Percentiles rank a stretch among this genome's conserved stretches.
Evolutionary conservation across 2,797 vertebrate species (phyloP).

Genomic region (Dermochelys coriacea): DNA sequence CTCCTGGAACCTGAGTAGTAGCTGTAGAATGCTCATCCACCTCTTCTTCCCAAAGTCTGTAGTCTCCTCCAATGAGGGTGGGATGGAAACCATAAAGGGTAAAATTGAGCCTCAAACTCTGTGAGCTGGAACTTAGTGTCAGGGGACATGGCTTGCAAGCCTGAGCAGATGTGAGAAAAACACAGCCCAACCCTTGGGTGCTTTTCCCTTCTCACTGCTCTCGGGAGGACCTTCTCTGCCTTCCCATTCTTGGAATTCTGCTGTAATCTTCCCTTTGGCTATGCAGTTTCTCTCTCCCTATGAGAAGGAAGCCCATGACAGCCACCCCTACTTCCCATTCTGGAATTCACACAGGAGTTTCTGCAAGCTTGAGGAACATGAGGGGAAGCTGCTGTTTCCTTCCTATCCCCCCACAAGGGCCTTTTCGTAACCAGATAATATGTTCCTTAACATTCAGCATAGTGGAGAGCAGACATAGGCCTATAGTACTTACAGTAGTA

Average conservation of each 20-base stretch:
- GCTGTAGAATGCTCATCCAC: neutral
- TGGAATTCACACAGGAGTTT: neutral
- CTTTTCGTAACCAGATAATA: neutral
- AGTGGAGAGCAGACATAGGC: neutral
- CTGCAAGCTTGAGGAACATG: neutral
- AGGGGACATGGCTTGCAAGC: neutral
- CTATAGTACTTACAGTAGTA: neutral
- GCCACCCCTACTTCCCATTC: neutral
- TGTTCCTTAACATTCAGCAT: neutral
- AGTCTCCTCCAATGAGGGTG: accelerated
- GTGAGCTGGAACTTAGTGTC: accelerated
- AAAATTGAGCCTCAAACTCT: accelerated
- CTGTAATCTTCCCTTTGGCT: neutral
- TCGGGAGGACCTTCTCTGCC: neutral
- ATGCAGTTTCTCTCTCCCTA: neutral
- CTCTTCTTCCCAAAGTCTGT: neutral
- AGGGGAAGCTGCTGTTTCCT: neutral
- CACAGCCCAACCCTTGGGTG: neutral
- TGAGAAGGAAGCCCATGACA: neutral
- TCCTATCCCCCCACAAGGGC: neutral
- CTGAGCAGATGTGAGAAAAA: neutral
- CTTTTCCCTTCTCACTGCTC: neutral
- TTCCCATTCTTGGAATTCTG: neutral
- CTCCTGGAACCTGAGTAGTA: neutral
- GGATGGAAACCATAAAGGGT: neutral